phyloP scores from a whole-genome alignment of 2,113 vertebrate species.

The Hyaena hyaena region DNA sequence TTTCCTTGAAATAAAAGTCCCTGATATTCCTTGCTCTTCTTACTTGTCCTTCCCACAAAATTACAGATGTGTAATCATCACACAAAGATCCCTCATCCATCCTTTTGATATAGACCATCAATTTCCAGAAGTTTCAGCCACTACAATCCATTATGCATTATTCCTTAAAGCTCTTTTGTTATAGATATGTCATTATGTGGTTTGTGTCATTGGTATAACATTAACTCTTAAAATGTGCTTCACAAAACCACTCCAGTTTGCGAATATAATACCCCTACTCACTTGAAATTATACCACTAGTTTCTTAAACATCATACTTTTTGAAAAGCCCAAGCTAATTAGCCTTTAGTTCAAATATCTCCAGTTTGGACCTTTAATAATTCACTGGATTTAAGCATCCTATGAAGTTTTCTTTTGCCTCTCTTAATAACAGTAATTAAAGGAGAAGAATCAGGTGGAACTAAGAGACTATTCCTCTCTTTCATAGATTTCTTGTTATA shows the following conservation, averaged over 20 bases:
- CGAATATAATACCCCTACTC: constrained; percentile 22
- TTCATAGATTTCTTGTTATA: constrained; percentile 31
- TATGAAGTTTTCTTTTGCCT: constrained; percentile 19
- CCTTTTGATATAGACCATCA: constrained; percentile 55
- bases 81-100: constrained; percentile 51
- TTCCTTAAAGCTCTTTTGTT: constrained; percentile 35
- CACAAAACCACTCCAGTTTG: constrained; percentile 16
- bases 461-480: background rate
- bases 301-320: background rate
- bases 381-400: constrained; percentile 23
- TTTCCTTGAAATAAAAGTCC: background rate
- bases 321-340: constrained; percentile 54
- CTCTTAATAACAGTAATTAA: constrained; percentile 59
- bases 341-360: constrained; percentile 52
- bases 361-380: constrained; percentile 58
- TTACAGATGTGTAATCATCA: background rate
- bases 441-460: constrained; percentile 26
- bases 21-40: background rate
- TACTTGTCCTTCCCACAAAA: background rate
- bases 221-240: constrained; percentile 57
- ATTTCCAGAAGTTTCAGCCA: constrained; percentile 55
- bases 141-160: background rate
- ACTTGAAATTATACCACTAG: constrained; percentile 46
- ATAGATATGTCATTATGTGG: constrained; percentile 3
- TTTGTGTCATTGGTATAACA: constrained; percentile 44